Percentiles rank a stretch among this genome's conserved stretches.
Conservation (phyloP, 2,888 invertebrate genomes). For the Drosophila planitibia region DNA sequence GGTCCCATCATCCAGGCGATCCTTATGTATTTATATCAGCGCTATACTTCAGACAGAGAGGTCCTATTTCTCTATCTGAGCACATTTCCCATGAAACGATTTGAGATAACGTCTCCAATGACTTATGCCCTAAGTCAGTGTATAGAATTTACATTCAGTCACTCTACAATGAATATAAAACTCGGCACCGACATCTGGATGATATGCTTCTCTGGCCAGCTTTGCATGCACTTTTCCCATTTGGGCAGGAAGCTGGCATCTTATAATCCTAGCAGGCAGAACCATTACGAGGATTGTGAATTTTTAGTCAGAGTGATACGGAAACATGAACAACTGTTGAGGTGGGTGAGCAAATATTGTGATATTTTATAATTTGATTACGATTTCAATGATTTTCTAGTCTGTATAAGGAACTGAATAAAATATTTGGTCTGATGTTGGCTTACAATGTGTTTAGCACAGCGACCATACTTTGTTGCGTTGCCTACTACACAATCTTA, state of each 20-base stretch:
- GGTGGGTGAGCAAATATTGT: constrained; percentile 16
- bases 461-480: constrained; percentile 45
- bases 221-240: constrained; percentile 43
- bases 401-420: constrained; percentile 44
- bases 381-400: constrained; percentile 17
- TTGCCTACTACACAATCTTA: constrained; percentile 44
- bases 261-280: constrained; percentile 16
- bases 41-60: not conserved
- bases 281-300: constrained; percentile 16
- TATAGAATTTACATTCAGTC: constrained; percentile 22
- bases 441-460: constrained; percentile 52
- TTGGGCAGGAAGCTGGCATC: constrained; percentile 14
- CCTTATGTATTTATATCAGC: constrained; percentile 27
- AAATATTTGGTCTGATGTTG: constrained; percentile 48
- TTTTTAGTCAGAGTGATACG: constrained; percentile 36
- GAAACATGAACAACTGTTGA: constrained; percentile 34
- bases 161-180: constrained; percentile 24
- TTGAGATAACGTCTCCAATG: constrained; percentile 5
- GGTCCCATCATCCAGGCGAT: constrained; percentile 33
- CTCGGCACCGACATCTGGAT: constrained; percentile 47
- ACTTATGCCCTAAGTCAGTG: constrained; percentile 7
- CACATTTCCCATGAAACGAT: constrained; percentile 32
- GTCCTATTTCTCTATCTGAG: constrained; percentile 32
- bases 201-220: constrained; percentile 38
- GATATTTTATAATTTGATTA: too few species aligned